Evolutionary conservation across 1,140 invertebrate species (phyloP), one percentile per base, ranked within the genome.

Genomic region (Zaprionus camerounensis): DNA sequence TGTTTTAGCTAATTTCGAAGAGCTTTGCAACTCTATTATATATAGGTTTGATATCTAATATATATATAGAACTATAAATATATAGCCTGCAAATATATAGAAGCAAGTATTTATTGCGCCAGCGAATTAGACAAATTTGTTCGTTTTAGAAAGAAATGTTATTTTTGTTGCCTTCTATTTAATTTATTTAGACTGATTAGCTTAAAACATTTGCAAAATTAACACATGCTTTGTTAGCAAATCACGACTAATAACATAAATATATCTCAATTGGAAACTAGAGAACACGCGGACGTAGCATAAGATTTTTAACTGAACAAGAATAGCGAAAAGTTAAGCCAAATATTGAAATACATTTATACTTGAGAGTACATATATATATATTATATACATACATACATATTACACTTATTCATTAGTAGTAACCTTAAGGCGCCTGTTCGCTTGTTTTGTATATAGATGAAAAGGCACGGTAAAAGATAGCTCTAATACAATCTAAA

Each of bases 121-220:
- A 65, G 80, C 56, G 55, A 67, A 57, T 72, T 88, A 88, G 77
- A 71, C 17, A 59, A 80, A 76, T 76, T 76, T 76, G 64, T 75
- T 76, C 38, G 73, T 70, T 79, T 76, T 82, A 82, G 57, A 62
- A 31, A 58, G 20, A 76, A 61, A 65, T 66, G 46, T 65, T 76
- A 66, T 71, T 72, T 76, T 70, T 72, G 69, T 79, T 65, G 78
- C 70, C 67, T 87, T 87, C 55, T 76, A 67, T 78, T 83, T 76
- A 73, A 75, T 87, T 77, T 79, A 24, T 88, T 87, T 87, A 87
- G 83, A 87, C 83, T 87, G 83, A 87, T 76, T 87, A 87, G 84
- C 84, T 76, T 88, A 87, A 87, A 82, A 77, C 74, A 51, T 64
- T 74, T 80, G 83, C 77, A 78, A 88, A 57, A 41, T 57, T 24